A percentile compares a stretch with the other conserved stretches of the same genome.
Evolutionary conservation across 2,113 vertebrate species (phyloP).

Genomic region (Dasyprocta punctata): DNA sequence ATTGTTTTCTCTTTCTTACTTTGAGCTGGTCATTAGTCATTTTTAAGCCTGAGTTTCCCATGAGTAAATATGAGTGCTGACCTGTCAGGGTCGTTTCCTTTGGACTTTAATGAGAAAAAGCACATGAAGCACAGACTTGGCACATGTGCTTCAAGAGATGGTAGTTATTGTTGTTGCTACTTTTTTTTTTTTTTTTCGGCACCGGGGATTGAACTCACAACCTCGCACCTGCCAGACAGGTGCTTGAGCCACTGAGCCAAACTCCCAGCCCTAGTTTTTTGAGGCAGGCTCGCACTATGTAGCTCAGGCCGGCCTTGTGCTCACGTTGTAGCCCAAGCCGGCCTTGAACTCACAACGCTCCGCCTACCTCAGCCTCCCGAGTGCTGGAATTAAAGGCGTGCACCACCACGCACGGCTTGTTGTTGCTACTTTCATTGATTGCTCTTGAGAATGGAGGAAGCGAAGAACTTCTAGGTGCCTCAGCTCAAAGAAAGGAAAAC

Average conservation of each 20-base stretch:
- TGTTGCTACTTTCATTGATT: not conserved
- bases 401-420: too few relatives aligned
- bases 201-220: too few relatives aligned
- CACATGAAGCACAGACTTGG: not conserved
- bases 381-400: too few relatives aligned
- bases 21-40: not conserved
- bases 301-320: too few relatives aligned
- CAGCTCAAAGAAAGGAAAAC: not conserved
- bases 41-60: not conserved
- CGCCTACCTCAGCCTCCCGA: too few relatives aligned
- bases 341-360: too few relatives aligned
- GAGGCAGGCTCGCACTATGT: too few relatives aligned
- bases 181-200: too few relatives aligned
- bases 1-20: not conserved
- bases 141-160: not conserved
- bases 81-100: not conserved
- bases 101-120: not conserved
- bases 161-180: not conserved
- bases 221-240: too few relatives aligned
- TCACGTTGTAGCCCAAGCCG: too few relatives aligned
- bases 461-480: not conserved
- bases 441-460: not conserved
- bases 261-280: too few relatives aligned
- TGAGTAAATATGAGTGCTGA: not conserved
- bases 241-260: too few relatives aligned